Evolutionary conservation across 30 jellyfish, hydroid and myxozoan genomes (phyloP), one percentile per base, ranked within the genome.

Genomic region (Aurelia coerulea): DNA sequence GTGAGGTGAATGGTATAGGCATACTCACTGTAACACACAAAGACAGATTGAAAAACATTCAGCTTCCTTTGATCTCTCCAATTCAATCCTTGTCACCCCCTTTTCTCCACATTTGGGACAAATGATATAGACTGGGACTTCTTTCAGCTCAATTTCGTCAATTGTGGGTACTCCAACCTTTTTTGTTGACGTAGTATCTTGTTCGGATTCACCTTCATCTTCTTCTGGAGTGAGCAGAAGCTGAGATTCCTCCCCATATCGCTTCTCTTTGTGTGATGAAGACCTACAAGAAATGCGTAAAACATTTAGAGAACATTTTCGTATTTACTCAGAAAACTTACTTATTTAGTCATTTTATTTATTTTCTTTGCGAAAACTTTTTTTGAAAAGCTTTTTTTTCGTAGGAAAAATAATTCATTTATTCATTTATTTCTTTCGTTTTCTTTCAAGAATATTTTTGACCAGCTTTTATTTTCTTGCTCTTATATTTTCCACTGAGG

Each of bases 31-130:
- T 65, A 87, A 50, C 10, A 87, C 32, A 60, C 90, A 87, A 19
- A 87, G 90, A 67, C 96, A 87, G 5, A 65, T 41, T 17, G 96
- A 76, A 17, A 60, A 67, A 59, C 86, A 66, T 29, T 63, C 70
- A 1, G 86, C 87, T 29, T 87, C 90, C 60, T 76, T 82, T 34
- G 97, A 91, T 19, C 98, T 67, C 66, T 86, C 80, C 42, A 83
- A 74, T 32, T 78, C 74, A 17, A 97, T 92, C 74, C 68, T 86
- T 23, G 98, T 92, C 72, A 92, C 96, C 23, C 84, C 94, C 65
- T 92, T 92, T 37, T 80, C 86, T 17, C 74, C 76, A 63, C 98
- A 92, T n/a, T 82, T 59, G 18, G 96, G 96, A 52, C 98, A 92
- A 37, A 86, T 80, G 18, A 89, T 67, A 65, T 68, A 87, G 19